Evolutionary conservation across 1,140 invertebrate species (phyloP).

Genomic region (Leguminivora glycinivorella): DNA sequence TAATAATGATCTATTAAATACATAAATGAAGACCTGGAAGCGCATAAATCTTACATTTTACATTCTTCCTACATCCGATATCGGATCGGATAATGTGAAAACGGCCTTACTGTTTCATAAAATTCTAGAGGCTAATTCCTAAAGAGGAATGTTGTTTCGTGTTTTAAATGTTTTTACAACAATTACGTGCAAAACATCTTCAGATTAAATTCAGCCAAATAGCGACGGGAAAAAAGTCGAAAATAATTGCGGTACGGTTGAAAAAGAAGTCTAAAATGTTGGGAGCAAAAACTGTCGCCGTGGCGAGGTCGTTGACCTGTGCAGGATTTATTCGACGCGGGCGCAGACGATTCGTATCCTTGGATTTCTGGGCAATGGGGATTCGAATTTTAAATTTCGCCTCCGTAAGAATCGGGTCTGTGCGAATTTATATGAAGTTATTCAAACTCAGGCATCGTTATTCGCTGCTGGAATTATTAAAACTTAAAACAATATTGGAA

Average conservation of each 20-base stretch:
- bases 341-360: slow-evolving; percentile 51
- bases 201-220: slow-evolving; percentile 50
- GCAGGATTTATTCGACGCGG: slow-evolving; percentile 59
- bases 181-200: slow-evolving; percentile 48
- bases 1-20: no score
- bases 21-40: no score
- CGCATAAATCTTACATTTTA: no score
- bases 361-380: slow-evolving; percentile 53
- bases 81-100: no score
- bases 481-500: not conserved
- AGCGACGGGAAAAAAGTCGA: slow-evolving; percentile 62
- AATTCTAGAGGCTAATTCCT: slow-evolving; percentile 15
- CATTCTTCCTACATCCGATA: no score
- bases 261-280: slow-evolving; percentile 69
- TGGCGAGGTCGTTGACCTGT: slow-evolving; percentile 56
- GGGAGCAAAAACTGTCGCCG: slow-evolving; percentile 68
- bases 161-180: slow-evolving; percentile 14
- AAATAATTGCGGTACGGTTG: slow-evolving; percentile 65
- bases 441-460: slow-evolving; percentile 2
- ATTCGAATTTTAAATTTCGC: slow-evolving; percentile 78
- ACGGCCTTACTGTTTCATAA: not conserved
- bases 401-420: slow-evolving; percentile 42
- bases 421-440: slow-evolving; percentile 38
- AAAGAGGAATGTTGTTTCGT: slow-evolving; percentile 24
- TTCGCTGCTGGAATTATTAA: not conserved